A percentile compares a stretch with the other conserved stretches of the same genome.
Conservation (phyloP, 2,113 vertebrate genomes). For the Sminthopsis crassicaudata region DNA sequence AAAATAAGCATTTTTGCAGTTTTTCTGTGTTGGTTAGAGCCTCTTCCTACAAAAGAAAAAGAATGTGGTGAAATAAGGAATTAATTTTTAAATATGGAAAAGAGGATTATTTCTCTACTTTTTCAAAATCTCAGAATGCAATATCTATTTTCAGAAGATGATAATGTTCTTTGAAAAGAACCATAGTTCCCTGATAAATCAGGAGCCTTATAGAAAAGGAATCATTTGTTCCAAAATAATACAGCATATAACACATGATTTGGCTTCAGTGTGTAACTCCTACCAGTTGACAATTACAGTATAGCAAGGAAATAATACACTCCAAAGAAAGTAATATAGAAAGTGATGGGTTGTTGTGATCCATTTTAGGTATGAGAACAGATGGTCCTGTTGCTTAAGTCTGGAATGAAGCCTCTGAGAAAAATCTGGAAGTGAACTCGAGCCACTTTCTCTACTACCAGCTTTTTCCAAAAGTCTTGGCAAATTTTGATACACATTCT, state of each 20-base stretch:
- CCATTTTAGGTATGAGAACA: background rate
- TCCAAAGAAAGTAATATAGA: background rate
- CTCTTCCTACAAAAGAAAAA: constrained; percentile 44
- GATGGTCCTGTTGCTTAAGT: constrained; percentile 33
- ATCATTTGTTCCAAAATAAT: constrained; percentile 36
- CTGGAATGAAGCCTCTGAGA: constrained; percentile 23
- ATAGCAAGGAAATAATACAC: background rate
- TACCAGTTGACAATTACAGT: constrained; percentile 44
- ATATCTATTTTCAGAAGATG: constrained; percentile 59
- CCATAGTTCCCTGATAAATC: constrained; percentile 60
- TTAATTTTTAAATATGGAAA: constrained; percentile 39
- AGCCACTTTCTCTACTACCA: constrained; percentile 45
- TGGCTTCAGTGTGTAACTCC: constrained; percentile 17
- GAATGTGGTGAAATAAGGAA: constrained; percentile 28
- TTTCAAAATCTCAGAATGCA: constrained; percentile 51
- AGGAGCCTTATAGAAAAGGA: constrained; percentile 36
- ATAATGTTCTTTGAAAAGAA: constrained; percentile 56
- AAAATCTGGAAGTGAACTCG: constrained; percentile 35
- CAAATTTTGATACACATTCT: background rate
- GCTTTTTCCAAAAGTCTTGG: constrained; percentile 8
- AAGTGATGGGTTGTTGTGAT: background rate
- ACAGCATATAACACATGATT: constrained; percentile 52
- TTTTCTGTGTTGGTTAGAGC: constrained; percentile 6
- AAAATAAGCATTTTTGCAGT: constrained; percentile 2
- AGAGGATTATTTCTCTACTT: constrained; percentile 46